Percentiles rank a stretch among this genome's conserved stretches.
phyloP scores from a whole-genome alignment of 2,113 vertebrate species.

The Oriolus oriolus region DNA sequence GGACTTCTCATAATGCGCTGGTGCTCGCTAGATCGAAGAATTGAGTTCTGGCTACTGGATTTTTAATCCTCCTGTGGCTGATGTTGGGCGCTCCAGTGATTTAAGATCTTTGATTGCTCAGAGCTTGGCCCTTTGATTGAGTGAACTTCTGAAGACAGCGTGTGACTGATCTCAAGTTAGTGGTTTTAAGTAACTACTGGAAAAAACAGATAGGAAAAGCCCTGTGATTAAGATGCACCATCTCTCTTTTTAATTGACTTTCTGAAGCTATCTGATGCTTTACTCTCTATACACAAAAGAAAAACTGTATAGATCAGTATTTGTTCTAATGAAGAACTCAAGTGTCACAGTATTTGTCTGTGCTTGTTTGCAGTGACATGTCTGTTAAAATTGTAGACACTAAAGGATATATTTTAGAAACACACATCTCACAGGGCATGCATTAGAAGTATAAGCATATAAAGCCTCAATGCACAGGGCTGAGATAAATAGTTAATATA shows the following conservation, averaged over 20 bases:
- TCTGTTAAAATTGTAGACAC: neutral
- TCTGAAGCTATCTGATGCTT: conserved; percentile 64
- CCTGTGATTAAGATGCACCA: conserved; percentile 71
- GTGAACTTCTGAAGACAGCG: conserved; percentile 89
- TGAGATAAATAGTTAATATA: neutral
- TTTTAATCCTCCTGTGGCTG: conserved; percentile 97
- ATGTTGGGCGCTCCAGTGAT: conserved; percentile 93
- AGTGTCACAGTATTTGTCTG: neutral
- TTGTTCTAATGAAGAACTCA: conserved; percentile 51
- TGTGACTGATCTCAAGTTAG: conserved; percentile 81
- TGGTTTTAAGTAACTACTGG: conserved; percentile 76
- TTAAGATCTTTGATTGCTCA: conserved; percentile 98
- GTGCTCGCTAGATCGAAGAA: conserved; percentile 88
- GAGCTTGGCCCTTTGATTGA: conserved; percentile 92
- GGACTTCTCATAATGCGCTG: conserved; percentile 94
- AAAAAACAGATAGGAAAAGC: conserved; percentile 74
- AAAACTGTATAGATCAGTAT: conserved; percentile 6
- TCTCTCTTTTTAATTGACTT: conserved; percentile 75
- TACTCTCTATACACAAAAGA: conserved; percentile 26
- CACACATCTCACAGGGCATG: neutral
- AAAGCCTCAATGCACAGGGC: neutral
- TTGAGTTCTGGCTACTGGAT: conserved; percentile 93
- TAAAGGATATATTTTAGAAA: neutral
- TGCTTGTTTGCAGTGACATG: neutral
- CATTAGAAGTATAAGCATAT: neutral